Conservation (phyloP, 1,140 invertebrate species). For the Stenopsyche tienmushanensis region DNA sequence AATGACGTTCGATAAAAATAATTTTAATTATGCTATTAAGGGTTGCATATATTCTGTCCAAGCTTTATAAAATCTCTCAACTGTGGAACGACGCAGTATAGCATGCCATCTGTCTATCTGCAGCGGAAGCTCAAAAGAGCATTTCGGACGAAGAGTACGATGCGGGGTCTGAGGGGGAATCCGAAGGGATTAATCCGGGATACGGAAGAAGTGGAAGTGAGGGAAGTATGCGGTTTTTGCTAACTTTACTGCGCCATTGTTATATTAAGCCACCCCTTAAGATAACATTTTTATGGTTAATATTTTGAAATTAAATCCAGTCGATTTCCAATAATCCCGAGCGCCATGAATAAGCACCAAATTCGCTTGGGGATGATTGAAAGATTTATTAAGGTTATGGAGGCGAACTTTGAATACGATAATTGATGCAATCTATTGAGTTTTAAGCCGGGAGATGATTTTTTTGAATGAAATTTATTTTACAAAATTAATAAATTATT, state of each 20-base stretch:
- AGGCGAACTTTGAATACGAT: too few species aligned
- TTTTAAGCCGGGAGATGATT: too few species aligned
- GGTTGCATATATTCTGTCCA: too few species aligned
- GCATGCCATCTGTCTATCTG: conserved; percentile 22
- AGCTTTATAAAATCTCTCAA: too few species aligned
- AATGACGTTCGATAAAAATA: too few species aligned
- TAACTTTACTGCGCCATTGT: conserved; percentile 31
- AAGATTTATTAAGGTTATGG: too few species aligned
- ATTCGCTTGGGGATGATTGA: too few species aligned
- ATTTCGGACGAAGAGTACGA: conserved; percentile 8
- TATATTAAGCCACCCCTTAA: conserved; percentile 18
- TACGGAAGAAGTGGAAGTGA: conserved; percentile 32
- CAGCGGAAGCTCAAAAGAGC: conserved; percentile 27
- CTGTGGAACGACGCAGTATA: not conserved
- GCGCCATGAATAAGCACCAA: too few species aligned
- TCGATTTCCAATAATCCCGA: too few species aligned
- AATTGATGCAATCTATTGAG: too few species aligned
- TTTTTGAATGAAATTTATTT: too few species aligned
- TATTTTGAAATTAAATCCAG: conserved; percentile 5
- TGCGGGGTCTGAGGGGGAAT: conserved; percentile 15
- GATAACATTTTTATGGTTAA: conserved; percentile 27
- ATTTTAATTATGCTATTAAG: too few species aligned
- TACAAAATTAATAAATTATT: not conserved
- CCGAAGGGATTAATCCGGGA: conserved; percentile 40
- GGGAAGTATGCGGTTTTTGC: conserved; percentile 38